Conservation (phyloP, 35 echinoderm and acorn worm genomes). For the Amphiura filiformis region DNA sequence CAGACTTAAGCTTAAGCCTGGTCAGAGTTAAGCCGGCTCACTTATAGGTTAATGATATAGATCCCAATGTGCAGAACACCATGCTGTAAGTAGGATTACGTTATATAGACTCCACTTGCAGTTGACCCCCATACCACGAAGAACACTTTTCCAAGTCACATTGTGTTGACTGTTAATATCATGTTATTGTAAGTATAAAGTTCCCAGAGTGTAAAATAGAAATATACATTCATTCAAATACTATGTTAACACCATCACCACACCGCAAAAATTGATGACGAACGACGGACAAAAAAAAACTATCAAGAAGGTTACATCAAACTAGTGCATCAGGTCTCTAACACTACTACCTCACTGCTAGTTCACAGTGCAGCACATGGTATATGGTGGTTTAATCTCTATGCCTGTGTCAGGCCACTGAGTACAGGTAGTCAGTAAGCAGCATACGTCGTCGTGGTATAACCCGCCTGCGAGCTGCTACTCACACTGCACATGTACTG, state of each 20-base stretch:
- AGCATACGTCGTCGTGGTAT: too few species aligned
- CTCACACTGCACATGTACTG: background rate
- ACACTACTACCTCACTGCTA: background rate
- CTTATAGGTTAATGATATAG: background rate
- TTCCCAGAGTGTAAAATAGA: background rate
- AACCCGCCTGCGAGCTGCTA: background rate
- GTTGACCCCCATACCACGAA: background rate
- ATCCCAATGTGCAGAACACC: slow-evolving; percentile 16
- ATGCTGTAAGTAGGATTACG: background rate
- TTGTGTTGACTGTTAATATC: background rate
- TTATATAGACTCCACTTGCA: background rate
- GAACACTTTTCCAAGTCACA: background rate
- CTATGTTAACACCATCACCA: background rate
- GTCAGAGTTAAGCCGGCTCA: background rate
- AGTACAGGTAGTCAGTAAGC: too few species aligned
- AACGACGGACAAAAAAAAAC: too few species aligned
- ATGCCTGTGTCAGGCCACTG: background rate
- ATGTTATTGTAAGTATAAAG: background rate
- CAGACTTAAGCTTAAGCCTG: slow-evolving; percentile 21
- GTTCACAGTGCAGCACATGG: background rate
- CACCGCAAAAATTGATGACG: background rate
- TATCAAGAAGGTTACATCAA: background rate
- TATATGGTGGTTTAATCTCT: slow-evolving; percentile 1
- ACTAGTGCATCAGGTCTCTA: background rate
- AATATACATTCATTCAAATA: background rate